Conservation (phyloP, 64 coral and sea anemone genomes). For the Hydrozoanthus tunicans region DNA sequence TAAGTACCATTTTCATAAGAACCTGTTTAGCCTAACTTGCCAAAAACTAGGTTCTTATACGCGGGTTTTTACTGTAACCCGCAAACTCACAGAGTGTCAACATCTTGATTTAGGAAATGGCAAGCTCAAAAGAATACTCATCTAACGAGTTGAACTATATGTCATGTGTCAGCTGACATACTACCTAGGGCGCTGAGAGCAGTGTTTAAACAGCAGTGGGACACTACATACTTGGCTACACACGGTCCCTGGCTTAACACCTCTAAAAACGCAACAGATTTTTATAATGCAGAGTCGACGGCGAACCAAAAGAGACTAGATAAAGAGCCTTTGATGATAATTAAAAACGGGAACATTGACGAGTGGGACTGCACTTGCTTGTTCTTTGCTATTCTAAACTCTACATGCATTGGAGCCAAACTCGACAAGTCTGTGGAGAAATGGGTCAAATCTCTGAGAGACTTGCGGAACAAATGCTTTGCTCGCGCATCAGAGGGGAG, state of each 20-base stretch:
- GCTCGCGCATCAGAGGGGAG: constrained; percentile 15
- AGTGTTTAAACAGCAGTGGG: constrained; percentile 60
- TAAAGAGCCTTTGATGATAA: constrained; percentile 23
- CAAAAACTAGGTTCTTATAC: too few species aligned
- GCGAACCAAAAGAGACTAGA: constrained; percentile 36
- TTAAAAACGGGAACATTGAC: constrained; percentile 49
- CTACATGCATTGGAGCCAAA: constrained; percentile 7
- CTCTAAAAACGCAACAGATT: constrained; percentile 52
- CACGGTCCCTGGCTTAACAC: constrained; percentile 50
- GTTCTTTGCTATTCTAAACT: constrained; percentile 59
- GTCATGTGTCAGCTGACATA: constrained; percentile 46
- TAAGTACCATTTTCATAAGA: too few species aligned
- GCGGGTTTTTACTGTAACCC: too few species aligned
- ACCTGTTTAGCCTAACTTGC: too few species aligned
- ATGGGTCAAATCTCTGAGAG: constrained; percentile 1
- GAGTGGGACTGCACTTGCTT: constrained; percentile 66
- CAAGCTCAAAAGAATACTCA: background rate
- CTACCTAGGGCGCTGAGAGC: constrained; percentile 29
- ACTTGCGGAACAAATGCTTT: constrained; percentile 32
- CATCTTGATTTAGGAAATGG: too few species aligned
- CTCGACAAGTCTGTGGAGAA: background rate
- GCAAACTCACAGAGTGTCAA: too few species aligned
- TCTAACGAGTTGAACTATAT: constrained; percentile 60
- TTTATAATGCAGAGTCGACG: constrained; percentile 23
- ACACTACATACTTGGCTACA: background rate